Base-by-base conservation (phyloP, 2,888 invertebrate species). In the Hydriomena furcata region DNA sequence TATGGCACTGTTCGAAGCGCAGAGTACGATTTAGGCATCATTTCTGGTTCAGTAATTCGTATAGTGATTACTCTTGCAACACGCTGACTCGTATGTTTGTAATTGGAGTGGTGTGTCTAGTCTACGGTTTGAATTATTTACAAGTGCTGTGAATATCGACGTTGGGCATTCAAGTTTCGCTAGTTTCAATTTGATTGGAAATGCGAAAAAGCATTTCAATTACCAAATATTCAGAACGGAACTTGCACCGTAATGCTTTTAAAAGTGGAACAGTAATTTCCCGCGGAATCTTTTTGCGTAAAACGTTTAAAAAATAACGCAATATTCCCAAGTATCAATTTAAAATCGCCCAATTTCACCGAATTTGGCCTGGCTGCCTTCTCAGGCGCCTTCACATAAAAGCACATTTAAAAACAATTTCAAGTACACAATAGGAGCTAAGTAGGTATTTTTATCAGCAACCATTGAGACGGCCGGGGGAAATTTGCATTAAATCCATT, bases 401-500 rank as follows among this genome's bases (percentile, higher is more conserved):
- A 52, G 51, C 58, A 62, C 63, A 66, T 64, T 58, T 62, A 65
- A 76, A 78, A 76, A 74, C 75, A 77, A 80, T 79, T 79, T 76
- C 59, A 66, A 63, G 68, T 61, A 56, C 68, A 79, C 72, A 78
- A 79, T 76, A 72, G 68, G 69, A 70, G 66, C 71, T 70, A 71
- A 75, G 71, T 71, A 66, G 68, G 60, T 66, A 72, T 76, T 80
- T 79, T 80, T 80, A 81, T 80, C 76, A 72, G 70, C 70, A 62
- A 63, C 71, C 71, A 76, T 81, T 77, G 70, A 76, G 73, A 74
- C 73, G 73, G 71, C 68, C 65, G 54, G 72, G 69, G 68, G 65
- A 76, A 71, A 84, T 84, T 84, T 84, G 82, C 84, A 84, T 84
- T 80, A 82, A 84, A 82, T 81, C 83, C 80, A 81, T 83, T 84